Conservation (phyloP, 2,797 vertebrate species). For the Leptoclinus maculatus region DNA sequence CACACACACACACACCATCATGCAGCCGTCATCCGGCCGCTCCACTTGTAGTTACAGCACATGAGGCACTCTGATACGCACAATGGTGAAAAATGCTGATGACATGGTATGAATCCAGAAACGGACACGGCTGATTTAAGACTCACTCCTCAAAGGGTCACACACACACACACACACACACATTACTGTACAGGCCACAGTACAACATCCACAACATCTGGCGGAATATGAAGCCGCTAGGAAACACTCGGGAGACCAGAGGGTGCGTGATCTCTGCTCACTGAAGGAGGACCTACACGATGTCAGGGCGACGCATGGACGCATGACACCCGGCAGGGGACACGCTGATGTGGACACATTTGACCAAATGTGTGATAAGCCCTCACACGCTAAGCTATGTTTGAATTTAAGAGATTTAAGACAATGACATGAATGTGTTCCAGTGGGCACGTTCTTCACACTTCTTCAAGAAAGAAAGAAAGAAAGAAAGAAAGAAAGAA, state of each 20-base stretch:
- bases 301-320: constrained; percentile 26
- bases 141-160: constrained; percentile 9
- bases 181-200: constrained; percentile 14
- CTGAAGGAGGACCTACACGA: constrained; percentile 13
- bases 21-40: constrained; percentile 3
- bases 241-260: constrained; percentile 6
- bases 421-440: background rate
- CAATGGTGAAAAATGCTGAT: constrained; percentile 12
- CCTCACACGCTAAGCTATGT: background rate
- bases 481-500: no score
- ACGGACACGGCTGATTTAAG: constrained; percentile 16
- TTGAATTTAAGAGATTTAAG: background rate
- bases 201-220: constrained; percentile 12
- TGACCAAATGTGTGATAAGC: background rate
- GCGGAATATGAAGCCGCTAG: constrained; percentile 12
- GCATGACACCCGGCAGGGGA: background rate
- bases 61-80: constrained; percentile 31
- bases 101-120: constrained; percentile 11
- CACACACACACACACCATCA: constrained; percentile 10
- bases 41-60: constrained; percentile 27
- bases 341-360: constrained; percentile 2
- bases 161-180: constrained; percentile 22
- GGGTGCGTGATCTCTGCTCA: constrained; percentile 1
- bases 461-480: background rate
- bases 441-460: background rate